phyloP scores from a whole-genome alignment of 1,140 invertebrate genomes.

The Chrysomallon squamiferum region DNA sequence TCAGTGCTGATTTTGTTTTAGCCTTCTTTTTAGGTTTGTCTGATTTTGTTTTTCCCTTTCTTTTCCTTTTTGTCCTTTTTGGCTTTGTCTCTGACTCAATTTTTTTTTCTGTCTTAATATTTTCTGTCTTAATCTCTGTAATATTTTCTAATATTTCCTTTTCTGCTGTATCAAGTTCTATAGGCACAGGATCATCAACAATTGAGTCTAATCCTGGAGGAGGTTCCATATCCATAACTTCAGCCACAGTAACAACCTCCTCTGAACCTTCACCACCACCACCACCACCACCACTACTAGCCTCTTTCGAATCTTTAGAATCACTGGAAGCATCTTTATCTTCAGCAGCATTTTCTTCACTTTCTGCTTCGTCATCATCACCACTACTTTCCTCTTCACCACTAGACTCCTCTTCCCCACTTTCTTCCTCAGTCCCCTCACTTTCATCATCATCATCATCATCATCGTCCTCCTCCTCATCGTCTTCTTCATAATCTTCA shows the following conservation, averaged over 20 bases:
- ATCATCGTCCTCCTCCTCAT: slow-evolving; percentile 30
- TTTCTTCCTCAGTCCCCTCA: slow-evolving; percentile 13
- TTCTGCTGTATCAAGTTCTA: slow-evolving; percentile 18
- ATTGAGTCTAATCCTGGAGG: slow-evolving; percentile 8
- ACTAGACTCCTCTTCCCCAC: slow-evolving; percentile 12
- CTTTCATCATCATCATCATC: slow-evolving; percentile 19
- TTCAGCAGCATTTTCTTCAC: slow-evolving; percentile 32
- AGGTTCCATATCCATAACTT: slow-evolving; percentile 16
- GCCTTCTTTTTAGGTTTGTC: slow-evolving; percentile 28
- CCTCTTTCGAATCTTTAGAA: slow-evolving; percentile 21
- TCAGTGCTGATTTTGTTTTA: slow-evolving; percentile 30
- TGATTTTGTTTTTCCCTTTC: slow-evolving; percentile 21
- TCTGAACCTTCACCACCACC: slow-evolving; percentile 25
- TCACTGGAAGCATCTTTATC: slow-evolving; percentile 13
- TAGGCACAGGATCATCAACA: slow-evolving; percentile 6
- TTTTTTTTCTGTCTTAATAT: slow-evolving; percentile 55
- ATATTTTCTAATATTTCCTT: slow-evolving; percentile 21
- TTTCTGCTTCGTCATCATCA: slow-evolving; percentile 16
- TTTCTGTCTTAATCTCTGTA: slow-evolving; percentile 60
- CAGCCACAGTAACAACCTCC: slow-evolving; percentile 11
- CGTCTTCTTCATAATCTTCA: slow-evolving; percentile 26
- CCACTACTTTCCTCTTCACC: slow-evolving; percentile 17
- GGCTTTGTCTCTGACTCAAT: slow-evolving; percentile 9
- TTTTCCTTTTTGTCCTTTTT: slow-evolving; percentile 27
- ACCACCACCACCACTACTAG: slow-evolving; percentile 9